These are phyloP conservation scores for Dallia pectoralis DNA, from an alignment of 2,797 vertebrate species.

Conservation along the genomic window DNA sequence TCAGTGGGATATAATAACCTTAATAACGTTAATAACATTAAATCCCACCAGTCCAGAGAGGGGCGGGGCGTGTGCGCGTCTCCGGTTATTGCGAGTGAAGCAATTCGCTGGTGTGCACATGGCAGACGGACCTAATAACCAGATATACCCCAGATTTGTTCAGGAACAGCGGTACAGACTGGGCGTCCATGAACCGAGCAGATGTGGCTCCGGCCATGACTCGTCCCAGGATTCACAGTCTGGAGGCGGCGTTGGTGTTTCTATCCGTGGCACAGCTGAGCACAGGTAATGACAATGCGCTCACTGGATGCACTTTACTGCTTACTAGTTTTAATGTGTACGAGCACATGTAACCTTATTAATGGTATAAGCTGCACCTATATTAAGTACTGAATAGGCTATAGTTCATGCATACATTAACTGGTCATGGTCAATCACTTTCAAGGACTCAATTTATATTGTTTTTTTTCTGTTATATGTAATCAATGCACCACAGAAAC, in stretches of 20 bases:
- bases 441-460: too few species aligned
- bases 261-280: slow-evolving; percentile 68
- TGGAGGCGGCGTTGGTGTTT: slow-evolving; percentile 69
- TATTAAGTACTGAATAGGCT: too few species aligned
- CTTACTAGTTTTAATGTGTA: background rate
- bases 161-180: slow-evolving; percentile 28
- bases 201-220: slow-evolving; percentile 71
- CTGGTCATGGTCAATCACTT: too few species aligned
- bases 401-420: too few species aligned
- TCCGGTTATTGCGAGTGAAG: slow-evolving; percentile 41
- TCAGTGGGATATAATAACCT: slow-evolving; percentile 57
- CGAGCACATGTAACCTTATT: background rate
- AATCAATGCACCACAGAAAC: too few species aligned
- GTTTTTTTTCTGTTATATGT: too few species aligned
- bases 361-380: background rate
- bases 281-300: slow-evolving; percentile 67
- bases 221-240: slow-evolving; percentile 60
- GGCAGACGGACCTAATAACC: slow-evolving; percentile 36
- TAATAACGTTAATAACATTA: slow-evolving; percentile 72
- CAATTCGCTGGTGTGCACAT: slow-evolving; percentile 27
- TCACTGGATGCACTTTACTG: background rate
- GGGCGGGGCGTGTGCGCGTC: slow-evolving; percentile 65
- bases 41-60: slow-evolving; percentile 61
- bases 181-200: slow-evolving; percentile 48
- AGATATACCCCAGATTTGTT: slow-evolving; percentile 31